Percentiles rank a stretch among this genome's conserved stretches.
Evolutionary conservation across 2,888 invertebrate species (phyloP).

Genomic region (Muscina levida): DNA sequence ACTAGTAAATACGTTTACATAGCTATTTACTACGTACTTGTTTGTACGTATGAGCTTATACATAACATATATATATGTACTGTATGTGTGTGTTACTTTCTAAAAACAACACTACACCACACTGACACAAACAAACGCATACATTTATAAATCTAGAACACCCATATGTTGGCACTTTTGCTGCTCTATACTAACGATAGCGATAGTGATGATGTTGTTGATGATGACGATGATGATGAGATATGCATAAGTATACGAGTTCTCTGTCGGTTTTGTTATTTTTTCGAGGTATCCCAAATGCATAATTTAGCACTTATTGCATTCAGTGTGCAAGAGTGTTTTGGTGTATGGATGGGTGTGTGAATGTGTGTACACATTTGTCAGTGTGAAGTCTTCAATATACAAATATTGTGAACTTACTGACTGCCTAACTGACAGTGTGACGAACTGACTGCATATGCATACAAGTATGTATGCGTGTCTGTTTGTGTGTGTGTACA

Average conservation of each 20-base stretch:
- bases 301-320: constrained; percentile 61
- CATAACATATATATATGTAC: no score
- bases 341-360: constrained; percentile 12
- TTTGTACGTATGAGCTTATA: no score
- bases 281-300: constrained; percentile 57
- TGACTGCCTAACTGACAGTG: neutral
- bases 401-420: constrained; percentile 5
- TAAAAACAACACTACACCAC: neutral
- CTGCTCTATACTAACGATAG: neutral
- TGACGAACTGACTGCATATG: constrained; percentile 1
- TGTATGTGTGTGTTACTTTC: constrained; percentile 6
- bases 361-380: neutral
- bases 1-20: no score
- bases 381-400: constrained; percentile 30
- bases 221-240: no score
- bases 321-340: no score
- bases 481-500: no score
- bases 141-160: constrained; percentile 17
- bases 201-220: constrained; percentile 11
- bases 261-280: constrained; percentile 1
- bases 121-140: no score
- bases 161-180: constrained; percentile 18
- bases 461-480: no score
- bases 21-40: no score
- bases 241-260: constrained; percentile 48